Evolutionary conservation across 2,888 invertebrate genomes (phyloP).

Genomic region (Lasioglossum villosulum): DNA sequence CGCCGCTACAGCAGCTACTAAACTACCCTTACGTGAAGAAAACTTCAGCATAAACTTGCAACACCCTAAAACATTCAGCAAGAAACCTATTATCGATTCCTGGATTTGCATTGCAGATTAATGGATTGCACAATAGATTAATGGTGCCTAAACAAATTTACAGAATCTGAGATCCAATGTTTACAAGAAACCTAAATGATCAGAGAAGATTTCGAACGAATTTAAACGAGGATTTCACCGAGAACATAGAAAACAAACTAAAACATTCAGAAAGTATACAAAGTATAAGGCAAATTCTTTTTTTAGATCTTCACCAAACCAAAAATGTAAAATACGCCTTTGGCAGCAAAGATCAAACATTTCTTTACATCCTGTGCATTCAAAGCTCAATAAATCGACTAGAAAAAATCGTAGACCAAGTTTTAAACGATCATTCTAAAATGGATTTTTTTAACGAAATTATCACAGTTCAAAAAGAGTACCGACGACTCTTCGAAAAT

Average conservation of each 20-base stretch:
- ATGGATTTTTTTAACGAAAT: no score
- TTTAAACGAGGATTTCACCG: not conserved
- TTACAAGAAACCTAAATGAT: not conserved
- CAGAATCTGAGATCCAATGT: not conserved
- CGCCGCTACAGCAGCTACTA: not conserved
- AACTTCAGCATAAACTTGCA: not conserved
- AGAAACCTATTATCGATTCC: conserved; percentile 4
- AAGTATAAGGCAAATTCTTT: no score
- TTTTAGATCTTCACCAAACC: no score
- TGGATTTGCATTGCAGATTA: not conserved
- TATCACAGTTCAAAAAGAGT: not conserved
- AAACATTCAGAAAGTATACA: no score
- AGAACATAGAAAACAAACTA: not conserved
- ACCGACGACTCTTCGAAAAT: not conserved
- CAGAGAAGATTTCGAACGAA: not conserved
- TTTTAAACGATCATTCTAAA: no score
- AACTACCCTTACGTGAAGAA: not conserved
- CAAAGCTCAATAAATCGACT: no score
- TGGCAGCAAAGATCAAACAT: no score
- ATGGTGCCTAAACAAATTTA: conserved; percentile 4
- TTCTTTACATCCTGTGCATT: no score
- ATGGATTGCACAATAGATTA: not conserved
- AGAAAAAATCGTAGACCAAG: no score
- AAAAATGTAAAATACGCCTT: no score
- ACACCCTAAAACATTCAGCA: not conserved